A percentile compares a stretch with the other conserved stretches of the same genome.
Evolutionary conservation across 2,113 vertebrate species (phyloP).

Genomic region (Sander vitreus): DNA sequence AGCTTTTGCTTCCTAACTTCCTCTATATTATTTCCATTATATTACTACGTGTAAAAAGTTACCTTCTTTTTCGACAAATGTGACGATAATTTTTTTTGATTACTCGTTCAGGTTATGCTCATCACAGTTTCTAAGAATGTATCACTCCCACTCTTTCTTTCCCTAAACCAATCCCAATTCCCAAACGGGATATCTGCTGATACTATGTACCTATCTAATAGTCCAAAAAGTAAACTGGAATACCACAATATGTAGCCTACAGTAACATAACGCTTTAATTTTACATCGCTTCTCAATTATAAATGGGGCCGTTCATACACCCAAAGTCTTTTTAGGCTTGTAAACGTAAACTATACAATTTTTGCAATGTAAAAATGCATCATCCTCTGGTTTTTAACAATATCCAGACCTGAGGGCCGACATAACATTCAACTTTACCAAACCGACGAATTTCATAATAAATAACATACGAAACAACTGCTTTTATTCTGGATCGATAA

Average conservation of each 20-base stretch:
- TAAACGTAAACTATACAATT: too few relatives aligned
- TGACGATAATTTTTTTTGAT: not conserved
- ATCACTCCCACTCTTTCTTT: not conserved
- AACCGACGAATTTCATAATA: not conserved
- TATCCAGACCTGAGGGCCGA: not conserved
- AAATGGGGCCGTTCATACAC: too few relatives aligned
- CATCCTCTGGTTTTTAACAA: too few relatives aligned
- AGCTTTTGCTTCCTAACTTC: constrained; percentile 1
- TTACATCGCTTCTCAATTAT: too few relatives aligned
- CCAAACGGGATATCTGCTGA: not conserved
- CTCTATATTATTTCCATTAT: constrained; percentile 6
- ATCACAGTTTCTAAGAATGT: not conserved
- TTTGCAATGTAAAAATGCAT: too few relatives aligned
- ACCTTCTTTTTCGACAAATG: not conserved
- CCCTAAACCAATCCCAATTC: not conserved
- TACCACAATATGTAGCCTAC: not conserved
- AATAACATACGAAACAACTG: not conserved
- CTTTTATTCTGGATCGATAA: not conserved
- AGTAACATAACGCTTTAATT: too few relatives aligned
- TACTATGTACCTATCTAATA: not conserved
- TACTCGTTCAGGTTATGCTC: not conserved
- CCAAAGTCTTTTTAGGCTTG: too few relatives aligned
- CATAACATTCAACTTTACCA: not conserved
- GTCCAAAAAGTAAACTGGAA: not conserved
- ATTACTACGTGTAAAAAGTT: not conserved